Conservation (phyloP, 2,113 vertebrate genomes). For the Fulica atra region DNA sequence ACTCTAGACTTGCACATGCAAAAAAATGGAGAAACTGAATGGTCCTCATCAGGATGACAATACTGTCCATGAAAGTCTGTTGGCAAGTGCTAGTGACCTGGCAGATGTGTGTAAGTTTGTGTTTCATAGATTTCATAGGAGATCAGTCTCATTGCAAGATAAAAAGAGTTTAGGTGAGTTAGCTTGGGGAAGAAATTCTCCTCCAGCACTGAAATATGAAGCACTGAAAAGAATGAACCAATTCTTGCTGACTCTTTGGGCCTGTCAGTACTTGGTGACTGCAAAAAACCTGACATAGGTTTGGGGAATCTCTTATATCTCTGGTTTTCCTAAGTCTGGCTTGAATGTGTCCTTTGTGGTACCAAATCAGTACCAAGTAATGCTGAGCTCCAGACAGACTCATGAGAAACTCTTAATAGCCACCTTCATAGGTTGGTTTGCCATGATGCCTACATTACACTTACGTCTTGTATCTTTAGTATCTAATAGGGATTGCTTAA, state of each 20-base stretch:
- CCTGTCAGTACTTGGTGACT: background rate
- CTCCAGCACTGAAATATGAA: background rate
- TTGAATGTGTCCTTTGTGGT: background rate
- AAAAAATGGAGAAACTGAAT: background rate
- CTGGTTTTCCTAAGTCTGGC: accelerated
- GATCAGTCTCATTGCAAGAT: background rate
- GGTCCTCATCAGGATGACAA: background rate
- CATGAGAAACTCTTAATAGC: background rate
- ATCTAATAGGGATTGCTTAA: background rate
- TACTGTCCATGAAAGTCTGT: background rate
- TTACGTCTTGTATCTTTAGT: background rate
- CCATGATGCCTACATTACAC: background rate
- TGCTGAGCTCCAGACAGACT: background rate
- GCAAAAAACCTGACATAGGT: background rate
- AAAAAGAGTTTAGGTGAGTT: background rate
- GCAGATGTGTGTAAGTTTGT: background rate
- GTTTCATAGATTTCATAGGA: background rate
- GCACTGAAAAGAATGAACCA: background rate
- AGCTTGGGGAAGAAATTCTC: background rate
- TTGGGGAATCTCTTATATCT: background rate
- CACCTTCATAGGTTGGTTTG: background rate
- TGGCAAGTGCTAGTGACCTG: background rate
- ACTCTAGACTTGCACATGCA: background rate
- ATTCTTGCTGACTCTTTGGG: background rate
- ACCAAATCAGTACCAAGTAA: background rate